A percentile compares a stretch with the other conserved stretches of the same genome.
Evolutionary conservation across 2,113 vertebrate genomes (phyloP).

Genomic region (Cryptomyrus ogoouensis): DNA sequence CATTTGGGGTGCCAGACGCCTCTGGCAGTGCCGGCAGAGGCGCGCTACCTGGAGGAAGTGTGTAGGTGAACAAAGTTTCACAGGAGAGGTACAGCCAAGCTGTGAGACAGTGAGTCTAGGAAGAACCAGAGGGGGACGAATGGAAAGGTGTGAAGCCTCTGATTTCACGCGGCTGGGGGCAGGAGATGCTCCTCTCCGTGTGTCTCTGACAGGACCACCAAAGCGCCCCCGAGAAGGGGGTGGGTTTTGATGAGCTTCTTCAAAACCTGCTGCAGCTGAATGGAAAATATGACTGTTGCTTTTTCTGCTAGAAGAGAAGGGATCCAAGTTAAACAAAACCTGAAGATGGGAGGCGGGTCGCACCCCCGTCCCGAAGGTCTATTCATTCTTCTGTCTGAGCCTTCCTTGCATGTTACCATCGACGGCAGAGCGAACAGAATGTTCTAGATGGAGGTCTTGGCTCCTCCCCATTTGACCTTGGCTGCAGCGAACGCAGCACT

Average conservation of each 20-base stretch:
- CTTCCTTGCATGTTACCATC: background rate
- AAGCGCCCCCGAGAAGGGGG: background rate
- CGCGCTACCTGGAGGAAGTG: background rate
- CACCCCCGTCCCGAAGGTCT: background rate
- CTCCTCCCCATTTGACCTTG: background rate
- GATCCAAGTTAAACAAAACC: background rate
- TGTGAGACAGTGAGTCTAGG: background rate
- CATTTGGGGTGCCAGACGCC: background rate
- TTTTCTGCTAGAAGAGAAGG: background rate
- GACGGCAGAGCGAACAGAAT: background rate
- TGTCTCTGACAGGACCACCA: background rate
- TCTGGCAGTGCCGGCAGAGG: background rate
- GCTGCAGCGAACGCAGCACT: background rate
- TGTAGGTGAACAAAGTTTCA: background rate
- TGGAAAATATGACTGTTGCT: background rate
- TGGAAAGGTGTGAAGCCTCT: background rate
- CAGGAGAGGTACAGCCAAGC: background rate
- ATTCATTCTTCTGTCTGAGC: background rate
- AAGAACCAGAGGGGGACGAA: background rate
- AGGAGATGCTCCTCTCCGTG: background rate
- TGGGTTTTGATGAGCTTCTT: background rate
- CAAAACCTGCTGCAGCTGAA: background rate
- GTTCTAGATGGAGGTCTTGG: background rate
- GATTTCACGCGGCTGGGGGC: background rate
- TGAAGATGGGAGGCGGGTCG: background rate